Evolutionary conservation across 2,888 invertebrate genomes (phyloP).

Genomic region (Diadegma fenestrale): DNA sequence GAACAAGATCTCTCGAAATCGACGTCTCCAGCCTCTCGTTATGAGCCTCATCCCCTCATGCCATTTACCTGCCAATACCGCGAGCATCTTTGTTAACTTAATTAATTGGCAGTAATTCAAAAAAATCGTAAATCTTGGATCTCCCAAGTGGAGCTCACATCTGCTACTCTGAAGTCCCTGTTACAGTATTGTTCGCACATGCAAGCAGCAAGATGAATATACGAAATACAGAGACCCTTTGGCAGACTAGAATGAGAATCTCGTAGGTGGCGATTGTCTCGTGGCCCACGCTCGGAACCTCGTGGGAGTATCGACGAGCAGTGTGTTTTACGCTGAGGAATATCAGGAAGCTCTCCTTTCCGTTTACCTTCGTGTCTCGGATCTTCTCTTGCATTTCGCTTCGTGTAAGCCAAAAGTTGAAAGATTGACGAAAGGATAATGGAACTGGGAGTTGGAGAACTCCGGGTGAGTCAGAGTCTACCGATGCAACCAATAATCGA

Average conservation of each 20-base stretch:
- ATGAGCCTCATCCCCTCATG: conserved; percentile 24
- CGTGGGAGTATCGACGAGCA: conserved; percentile 78
- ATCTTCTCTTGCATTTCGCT: conserved; percentile 29
- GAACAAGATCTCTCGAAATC: background rate
- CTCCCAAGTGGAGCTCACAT: conserved; percentile 52
- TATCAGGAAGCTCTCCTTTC: conserved; percentile 68
- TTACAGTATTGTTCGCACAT: conserved; percentile 1
- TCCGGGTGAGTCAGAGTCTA: conserved; percentile 55
- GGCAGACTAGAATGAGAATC: conserved; percentile 74
- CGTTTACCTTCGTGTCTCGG: conserved; percentile 34
- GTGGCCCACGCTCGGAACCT: conserved; percentile 79
- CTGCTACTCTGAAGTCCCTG: conserved; percentile 7
- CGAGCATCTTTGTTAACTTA: conserved; percentile 68
- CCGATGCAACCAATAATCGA: conserved; percentile 28
- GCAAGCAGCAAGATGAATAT: background rate
- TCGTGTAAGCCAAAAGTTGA: conserved; percentile 46
- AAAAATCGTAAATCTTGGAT: conserved; percentile 81
- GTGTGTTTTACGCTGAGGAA: conserved; percentile 43
- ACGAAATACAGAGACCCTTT: conserved; percentile 41
- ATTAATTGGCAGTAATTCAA: conserved; percentile 83
- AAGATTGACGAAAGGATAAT: conserved; percentile 63
- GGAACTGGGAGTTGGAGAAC: conserved; percentile 14
- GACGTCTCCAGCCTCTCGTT: conserved; percentile 24
- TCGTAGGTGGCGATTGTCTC: conserved; percentile 83
- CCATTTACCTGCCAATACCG: conserved; percentile 28